Base-by-base conservation (phyloP, 1,140 invertebrate genomes). In the Heliconius himera region DNA sequence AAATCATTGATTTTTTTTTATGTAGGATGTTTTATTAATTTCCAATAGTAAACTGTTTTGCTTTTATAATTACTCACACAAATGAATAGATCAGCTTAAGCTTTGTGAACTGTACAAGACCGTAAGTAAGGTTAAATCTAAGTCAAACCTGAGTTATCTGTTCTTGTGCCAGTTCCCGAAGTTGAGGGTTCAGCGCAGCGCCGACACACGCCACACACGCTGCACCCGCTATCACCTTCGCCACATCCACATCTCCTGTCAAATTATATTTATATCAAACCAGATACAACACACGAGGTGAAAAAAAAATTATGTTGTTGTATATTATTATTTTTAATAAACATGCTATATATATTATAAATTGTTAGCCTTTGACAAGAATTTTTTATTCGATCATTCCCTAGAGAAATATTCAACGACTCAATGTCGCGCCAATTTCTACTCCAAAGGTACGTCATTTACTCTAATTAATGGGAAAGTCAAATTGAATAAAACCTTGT, bases 221-320 rank as follows among this genome's bases (percentile, higher is more conserved):
- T 96, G 89, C 99, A 99, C 0, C 99, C 98, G 60, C 98, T 97
- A 89, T 99, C 99, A 20, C 98, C 99, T 89, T 98, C 97, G 20
- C 99, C 99, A 95, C 99, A 99, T 2, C 98, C 98, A 95, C 99
- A 99, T 87, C 97, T 97, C 85, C 98, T 98, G 41, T 11, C 11
- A 80, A 20, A 72, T 73, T 66, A 66, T 16, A 13, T 66, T 26
- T 6, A 66, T 26, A 13, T 66, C 22, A 74, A 74, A 36, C 49
- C 3, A 56, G 3, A 56, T 29, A 74, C 3, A 51, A 49, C 20
- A 51, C 33, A 33, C 33, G 29, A 18, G 49, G 20, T 9, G 6
- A 56, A 22, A 22, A 22, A 22, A 56, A 26, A 56, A 56, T 26
- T 6, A 26, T 5, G n/a, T 56, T 56, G 3, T 20, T 51, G 49